Percentiles rank a stretch among this genome's conserved stretches.
phyloP scores from a whole-genome alignment of 2,888 invertebrate species.

The Conistra vaccinii region DNA sequence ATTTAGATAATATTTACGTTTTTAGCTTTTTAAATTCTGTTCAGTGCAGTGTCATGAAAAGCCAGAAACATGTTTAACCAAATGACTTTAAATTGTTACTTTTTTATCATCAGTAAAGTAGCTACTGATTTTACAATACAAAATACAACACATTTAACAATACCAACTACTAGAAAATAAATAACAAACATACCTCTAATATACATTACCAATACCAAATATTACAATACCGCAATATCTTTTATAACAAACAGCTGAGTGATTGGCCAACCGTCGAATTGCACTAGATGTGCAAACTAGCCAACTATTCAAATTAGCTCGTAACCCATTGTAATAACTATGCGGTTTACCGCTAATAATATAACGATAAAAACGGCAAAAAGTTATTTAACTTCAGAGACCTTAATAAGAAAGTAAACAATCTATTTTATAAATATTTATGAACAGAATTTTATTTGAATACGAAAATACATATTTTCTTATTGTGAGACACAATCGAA shows the following conservation, averaged over 20 bases:
- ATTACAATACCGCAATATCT: constrained; percentile 51
- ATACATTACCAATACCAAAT: constrained; percentile 32
- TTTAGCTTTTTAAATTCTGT: too few species aligned
- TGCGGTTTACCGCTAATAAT: constrained; percentile 65
- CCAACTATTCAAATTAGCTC: constrained; percentile 56
- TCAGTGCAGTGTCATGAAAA: background rate
- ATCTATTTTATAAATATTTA: constrained; percentile 1
- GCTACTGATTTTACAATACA: background rate
- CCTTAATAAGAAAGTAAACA: constrained; percentile 26
- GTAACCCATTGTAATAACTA: constrained; percentile 59
- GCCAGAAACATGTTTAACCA: background rate
- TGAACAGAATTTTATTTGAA: too few species aligned
- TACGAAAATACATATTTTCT: background rate
- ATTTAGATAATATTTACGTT: background rate
- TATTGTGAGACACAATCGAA: too few species aligned
- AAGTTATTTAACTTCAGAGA: constrained; percentile 44
- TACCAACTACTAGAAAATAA: constrained; percentile 1
- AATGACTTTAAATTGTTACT: background rate
- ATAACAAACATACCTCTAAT: constrained; percentile 28
- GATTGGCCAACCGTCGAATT: constrained; percentile 53
- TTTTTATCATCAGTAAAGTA: background rate
- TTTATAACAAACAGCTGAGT: constrained; percentile 36
- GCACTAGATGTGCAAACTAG: constrained; percentile 68
- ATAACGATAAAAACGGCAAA: constrained; percentile 50
- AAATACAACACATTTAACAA: constrained; percentile 1